phyloP scores from a whole-genome alignment of 35 echinoderm and acorn worm species.

The Ptychodera flava region DNA sequence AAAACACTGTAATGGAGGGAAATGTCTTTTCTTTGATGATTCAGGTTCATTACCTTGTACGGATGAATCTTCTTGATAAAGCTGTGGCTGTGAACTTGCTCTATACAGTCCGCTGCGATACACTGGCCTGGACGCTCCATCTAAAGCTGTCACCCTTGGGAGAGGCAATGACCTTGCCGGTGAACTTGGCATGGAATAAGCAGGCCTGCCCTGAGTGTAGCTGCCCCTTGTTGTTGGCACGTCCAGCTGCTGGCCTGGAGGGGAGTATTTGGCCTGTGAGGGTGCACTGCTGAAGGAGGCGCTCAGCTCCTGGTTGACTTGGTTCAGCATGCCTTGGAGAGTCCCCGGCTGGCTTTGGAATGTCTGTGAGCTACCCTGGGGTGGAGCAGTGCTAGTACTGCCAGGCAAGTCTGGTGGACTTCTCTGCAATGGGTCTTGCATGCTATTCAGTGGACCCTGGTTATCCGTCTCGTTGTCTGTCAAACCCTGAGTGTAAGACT shows the following conservation, averaged over 20 bases:
- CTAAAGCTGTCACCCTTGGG: background rate
- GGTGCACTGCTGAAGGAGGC: background rate
- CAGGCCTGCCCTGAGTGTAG: background rate
- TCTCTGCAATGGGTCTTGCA: background rate
- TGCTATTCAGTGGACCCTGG: too few relatives aligned
- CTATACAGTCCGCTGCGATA: background rate
- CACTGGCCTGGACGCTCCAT: background rate
- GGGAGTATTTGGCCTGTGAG: background rate
- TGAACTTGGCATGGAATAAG: background rate
- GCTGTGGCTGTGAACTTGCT: background rate
- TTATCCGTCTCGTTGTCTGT: too few relatives aligned
- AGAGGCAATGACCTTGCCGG: background rate
- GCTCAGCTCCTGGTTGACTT: constrained; percentile 54
- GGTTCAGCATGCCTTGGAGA: constrained; percentile 74
- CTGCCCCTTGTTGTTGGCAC: background rate
- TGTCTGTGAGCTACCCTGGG: too few relatives aligned
- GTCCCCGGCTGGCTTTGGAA: constrained; percentile 19
- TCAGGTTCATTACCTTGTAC: background rate
- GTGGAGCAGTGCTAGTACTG: too few relatives aligned
- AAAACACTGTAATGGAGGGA: too few relatives aligned
- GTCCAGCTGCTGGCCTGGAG: background rate
- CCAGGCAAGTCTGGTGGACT: too few relatives aligned
- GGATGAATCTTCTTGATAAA: background rate
- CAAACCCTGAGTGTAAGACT: background rate
- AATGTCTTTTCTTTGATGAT: too few relatives aligned